A percentile compares a stretch with the other conserved stretches of the same genome.
phyloP scores from a whole-genome alignment of 2,113 vertebrate species.

The Scomber scombrus region DNA sequence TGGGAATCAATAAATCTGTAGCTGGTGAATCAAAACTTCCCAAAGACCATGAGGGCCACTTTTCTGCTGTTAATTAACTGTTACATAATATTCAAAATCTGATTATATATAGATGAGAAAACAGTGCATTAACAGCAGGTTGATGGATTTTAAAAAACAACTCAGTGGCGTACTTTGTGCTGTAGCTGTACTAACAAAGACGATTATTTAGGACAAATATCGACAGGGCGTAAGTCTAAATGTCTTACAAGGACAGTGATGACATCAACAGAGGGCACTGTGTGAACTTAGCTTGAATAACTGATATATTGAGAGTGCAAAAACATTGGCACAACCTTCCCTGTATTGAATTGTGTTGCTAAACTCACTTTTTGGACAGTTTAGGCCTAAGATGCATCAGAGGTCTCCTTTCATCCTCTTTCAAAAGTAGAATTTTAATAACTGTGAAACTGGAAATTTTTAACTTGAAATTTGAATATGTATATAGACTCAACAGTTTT shows the following conservation, averaged over 20 bases:
- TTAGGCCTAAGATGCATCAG: not conserved
- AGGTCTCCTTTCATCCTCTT: not conserved
- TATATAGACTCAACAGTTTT: not conserved
- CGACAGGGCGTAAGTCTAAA: not conserved
- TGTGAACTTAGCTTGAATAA: too few species aligned
- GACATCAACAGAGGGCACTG: not conserved
- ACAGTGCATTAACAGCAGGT: not conserved
- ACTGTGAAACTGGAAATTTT: too few species aligned
- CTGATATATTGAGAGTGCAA: not conserved
- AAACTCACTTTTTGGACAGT: not conserved
- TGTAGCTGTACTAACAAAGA: not conserved
- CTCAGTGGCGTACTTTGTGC: not conserved
- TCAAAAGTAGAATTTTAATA: not conserved
- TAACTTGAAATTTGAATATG: too few species aligned
- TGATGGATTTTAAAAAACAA: not conserved
- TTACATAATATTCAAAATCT: too few species aligned
- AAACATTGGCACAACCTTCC: not conserved
- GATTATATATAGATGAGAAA: not conserved
- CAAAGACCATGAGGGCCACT: not conserved
- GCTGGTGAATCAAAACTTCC: not conserved
- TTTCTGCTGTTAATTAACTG: too few species aligned
- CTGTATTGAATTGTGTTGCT: conserved; percentile 1
- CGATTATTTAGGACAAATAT: not conserved
- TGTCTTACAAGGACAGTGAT: not conserved
- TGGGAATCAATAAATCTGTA: not conserved